Base-by-base conservation (phyloP, 1,140 invertebrate species). In the Drosophila nigromelanica region DNA sequence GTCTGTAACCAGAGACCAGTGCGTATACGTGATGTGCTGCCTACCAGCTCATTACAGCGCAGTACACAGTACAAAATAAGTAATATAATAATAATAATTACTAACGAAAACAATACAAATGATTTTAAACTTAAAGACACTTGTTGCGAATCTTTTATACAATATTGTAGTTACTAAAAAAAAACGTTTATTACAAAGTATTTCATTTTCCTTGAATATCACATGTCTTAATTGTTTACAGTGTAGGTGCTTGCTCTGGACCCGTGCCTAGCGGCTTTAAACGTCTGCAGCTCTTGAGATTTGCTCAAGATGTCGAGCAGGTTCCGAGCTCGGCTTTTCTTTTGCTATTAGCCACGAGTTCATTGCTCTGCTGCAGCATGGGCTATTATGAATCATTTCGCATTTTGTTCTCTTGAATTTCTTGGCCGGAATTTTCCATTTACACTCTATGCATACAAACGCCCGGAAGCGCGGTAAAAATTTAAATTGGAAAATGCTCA, bases 401-500 rank as follows among this genome's bases (percentile, higher is more conserved):
- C 51, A 58, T 71, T 71, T 58, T 42, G 52, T 69, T 61, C 47
- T 66, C 59, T 51, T 47, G 33, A 54, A 33, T 48, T 54, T 47
- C 39, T 62, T 42, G 33, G 61, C 30, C 39, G 51, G 63, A 62
- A 56, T 56, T 51, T 45, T 48, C 71, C 61, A 69, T 73, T 68
- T 73, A 62, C 55, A 68, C 63, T 50, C 10, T n/a, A 15, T 42
- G 66, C 64, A 80, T 55, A 51, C 64, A 43, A 27, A 5, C 8
- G 54, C 48, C 64, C 43, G 42, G 42, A 14, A 71, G 76, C 76
- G 68, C 43, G 63, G 42, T 58, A 73, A 78, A 85, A 85, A 83
- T 85, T 71, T 83, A 85, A 83, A 83, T 79, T 83, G 80, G 68
- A 78, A 83, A 83, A 83, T 83, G 80, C 80, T 83, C 80, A 85